A percentile compares a stretch with the other conserved stretches of the same genome.
phyloP scores from a whole-genome alignment of 2,888 invertebrate genomes.

The Brenthis hecate region DNA sequence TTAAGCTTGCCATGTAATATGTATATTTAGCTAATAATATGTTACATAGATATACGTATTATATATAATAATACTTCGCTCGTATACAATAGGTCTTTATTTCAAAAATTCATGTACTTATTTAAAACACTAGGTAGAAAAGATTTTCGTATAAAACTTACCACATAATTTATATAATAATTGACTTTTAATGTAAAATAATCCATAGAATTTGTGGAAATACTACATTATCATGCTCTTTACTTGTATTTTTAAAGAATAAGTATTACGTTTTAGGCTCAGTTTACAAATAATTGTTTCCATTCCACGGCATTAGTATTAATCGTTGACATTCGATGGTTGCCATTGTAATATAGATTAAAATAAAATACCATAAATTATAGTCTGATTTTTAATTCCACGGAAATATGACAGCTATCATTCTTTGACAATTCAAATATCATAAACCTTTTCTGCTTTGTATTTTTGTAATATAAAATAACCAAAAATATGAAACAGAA shows the following conservation, averaged over 20 bases:
- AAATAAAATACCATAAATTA: no score
- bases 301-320: not conserved
- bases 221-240: not conserved
- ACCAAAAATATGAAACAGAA: no score
- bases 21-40: no score
- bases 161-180: slow-evolving; percentile 26
- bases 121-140: slow-evolving; percentile 8
- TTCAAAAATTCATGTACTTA: slow-evolving; percentile 39
- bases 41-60: no score
- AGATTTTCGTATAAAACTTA: slow-evolving; percentile 10
- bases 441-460: no score
- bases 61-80: slow-evolving; percentile 1
- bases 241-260: not conserved
- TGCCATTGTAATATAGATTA: no score
- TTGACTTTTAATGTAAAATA: not conserved
- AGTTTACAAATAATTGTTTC: not conserved
- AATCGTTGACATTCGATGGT: no score
- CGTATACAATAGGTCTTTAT: slow-evolving; percentile 29
- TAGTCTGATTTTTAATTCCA: no score
- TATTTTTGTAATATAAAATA: no score
- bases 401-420: no score
- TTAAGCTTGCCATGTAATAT: no score
- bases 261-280: not conserved
- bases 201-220: slow-evolving; percentile 7
- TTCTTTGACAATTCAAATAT: no score